These are phyloP conservation scores for Orchesella flavescens DNA, from an alignment of 2,888 invertebrate genomes.

Conservation along the genomic window DNA sequence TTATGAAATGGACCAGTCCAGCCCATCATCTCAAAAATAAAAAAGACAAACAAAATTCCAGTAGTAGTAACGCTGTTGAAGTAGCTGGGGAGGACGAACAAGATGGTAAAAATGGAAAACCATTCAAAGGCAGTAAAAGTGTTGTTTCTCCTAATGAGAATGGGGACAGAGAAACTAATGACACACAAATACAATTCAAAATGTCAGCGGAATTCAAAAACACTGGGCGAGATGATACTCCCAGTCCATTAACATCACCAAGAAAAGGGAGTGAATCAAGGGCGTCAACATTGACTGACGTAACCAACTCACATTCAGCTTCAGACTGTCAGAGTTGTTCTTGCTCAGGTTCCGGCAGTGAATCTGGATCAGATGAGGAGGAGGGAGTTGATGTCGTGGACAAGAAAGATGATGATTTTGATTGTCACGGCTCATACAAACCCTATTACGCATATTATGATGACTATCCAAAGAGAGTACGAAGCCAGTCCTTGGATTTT, in stretches of 20 bases:
- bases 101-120: not conserved
- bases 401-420: conserved; percentile 25
- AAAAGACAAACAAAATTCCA: not conserved
- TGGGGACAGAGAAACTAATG: not conserved
- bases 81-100: not conserved
- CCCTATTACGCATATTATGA: conserved; percentile 53
- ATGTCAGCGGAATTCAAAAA: conserved; percentile 42
- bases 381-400: conserved; percentile 23
- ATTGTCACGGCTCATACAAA: conserved; percentile 8
- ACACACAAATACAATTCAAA: conserved; percentile 40
- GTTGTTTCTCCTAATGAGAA: not conserved
- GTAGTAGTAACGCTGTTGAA: not conserved
- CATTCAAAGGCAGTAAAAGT: not conserved
- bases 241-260: conserved; percentile 24
- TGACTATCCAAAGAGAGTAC: conserved; percentile 45
- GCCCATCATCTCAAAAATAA: conserved; percentile 39
- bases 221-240: conserved; percentile 7
- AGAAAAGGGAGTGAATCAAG: conserved; percentile 35
- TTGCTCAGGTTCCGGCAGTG: conserved; percentile 33
- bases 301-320: conserved; percentile 40
- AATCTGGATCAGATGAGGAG: conserved; percentile 34
- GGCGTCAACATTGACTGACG: conserved; percentile 49
- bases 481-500: conserved; percentile 67
- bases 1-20: conserved; percentile 71
- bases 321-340: conserved; percentile 48